Evolutionary conservation across 2,888 invertebrate genomes (phyloP), one percentile per base, ranked within the genome.

Genomic region (Lasioglossum malachurum): DNA sequence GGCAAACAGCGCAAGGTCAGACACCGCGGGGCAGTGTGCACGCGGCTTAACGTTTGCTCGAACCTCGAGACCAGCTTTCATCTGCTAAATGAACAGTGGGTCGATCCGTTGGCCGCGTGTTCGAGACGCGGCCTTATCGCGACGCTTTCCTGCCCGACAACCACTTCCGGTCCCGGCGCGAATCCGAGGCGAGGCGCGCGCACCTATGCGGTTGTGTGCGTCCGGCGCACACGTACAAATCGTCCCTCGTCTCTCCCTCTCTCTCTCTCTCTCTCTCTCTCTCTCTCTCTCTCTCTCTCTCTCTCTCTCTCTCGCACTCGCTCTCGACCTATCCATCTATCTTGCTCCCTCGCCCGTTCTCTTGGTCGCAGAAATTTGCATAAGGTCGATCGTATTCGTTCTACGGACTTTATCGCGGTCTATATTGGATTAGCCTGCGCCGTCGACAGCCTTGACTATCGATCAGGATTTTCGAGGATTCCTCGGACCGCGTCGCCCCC

Each of bases 71-170:
- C 8, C 14, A 67, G 27, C 23, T 38, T 76, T 5, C 27, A 38
- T 60, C 27, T 44, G 27, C 74, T 46, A 46, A 46, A 64, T 19
- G 74, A 80, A 73, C 71, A 69, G 57, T 82, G 67, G 38, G 84
- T 77, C 38, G 64, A 71, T 80, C 60, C 46, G 31, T 41, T 57
- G 44, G 79, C 80, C 44, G 76, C 53, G 53, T 27, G 44, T 83
- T 74, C 76, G 71, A 82, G 80, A 82, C 76, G 82, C 80, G 80
- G 84, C 87, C 83, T 90, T 91, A 91, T 91, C 90, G 60, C 53
- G 38, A 57, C 75, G 78, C 77, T 87, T 91, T 91, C 90, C 89
- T 90, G 87, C 87, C 78, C 72, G 84, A 49, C 88, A 67, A 87
- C 90, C 91, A 76, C 91, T 90, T 90, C 90, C 90, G 86, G 76